Conservation (phyloP, 2,113 vertebrate genomes). For the Ptilorrhoa leucosticta region DNA sequence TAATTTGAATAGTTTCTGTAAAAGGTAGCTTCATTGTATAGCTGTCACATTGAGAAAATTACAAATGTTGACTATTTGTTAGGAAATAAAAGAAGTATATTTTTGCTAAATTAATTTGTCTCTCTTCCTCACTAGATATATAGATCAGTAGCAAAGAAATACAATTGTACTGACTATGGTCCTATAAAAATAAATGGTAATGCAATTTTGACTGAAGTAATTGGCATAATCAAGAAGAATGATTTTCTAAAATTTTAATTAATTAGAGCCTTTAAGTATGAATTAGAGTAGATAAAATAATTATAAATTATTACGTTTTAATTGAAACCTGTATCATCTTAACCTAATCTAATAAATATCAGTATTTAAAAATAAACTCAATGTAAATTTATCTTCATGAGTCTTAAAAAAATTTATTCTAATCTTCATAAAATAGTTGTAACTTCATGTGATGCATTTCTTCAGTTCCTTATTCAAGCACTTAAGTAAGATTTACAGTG, state of each 20-base stretch:
- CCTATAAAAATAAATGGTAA: neutral
- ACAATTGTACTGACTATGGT: neutral
- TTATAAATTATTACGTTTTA: neutral
- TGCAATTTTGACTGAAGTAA: neutral
- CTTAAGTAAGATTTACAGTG: neutral
- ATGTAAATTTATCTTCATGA: neutral
- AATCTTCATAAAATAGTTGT: neutral
- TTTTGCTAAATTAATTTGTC: neutral
- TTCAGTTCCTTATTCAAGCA: neutral
- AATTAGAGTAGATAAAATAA: neutral
- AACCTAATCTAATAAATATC: neutral
- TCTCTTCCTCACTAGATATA: neutral
- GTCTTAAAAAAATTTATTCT: neutral
- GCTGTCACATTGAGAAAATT: neutral
- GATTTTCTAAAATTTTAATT: neutral
- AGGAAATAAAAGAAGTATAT: neutral
- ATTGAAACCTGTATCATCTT: neutral
- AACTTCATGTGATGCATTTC: neutral
- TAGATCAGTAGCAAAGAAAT: neutral
- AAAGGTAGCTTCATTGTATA: neutral
- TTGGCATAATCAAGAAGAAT: neutral
- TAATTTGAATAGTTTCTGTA: neutral
- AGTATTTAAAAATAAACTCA: neutral
- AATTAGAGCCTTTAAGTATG: neutral
- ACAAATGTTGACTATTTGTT: neutral